These are phyloP conservation scores for Dasyprocta punctata DNA, from an alignment of 2,113 vertebrate species.

Conservation along the genomic window DNA sequence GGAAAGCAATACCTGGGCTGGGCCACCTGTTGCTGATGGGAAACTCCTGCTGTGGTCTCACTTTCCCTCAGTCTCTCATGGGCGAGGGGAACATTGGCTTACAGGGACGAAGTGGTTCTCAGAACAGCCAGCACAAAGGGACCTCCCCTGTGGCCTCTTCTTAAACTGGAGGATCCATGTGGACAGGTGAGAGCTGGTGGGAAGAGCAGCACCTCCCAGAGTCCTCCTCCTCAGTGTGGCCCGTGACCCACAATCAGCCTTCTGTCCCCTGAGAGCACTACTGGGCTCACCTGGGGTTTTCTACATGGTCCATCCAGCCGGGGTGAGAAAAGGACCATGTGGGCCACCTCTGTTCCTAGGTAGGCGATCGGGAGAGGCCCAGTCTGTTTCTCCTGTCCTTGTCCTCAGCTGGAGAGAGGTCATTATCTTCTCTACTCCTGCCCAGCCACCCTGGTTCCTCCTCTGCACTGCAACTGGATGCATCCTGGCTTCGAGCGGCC, in stretches of 20 bases:
- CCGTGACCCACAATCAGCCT: background rate
- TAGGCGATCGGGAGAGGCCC: background rate
- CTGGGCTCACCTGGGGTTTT: background rate
- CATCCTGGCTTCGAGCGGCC: background rate
- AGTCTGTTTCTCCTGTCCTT: background rate
- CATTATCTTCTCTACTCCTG: background rate
- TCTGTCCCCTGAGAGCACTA: background rate
- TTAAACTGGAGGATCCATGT: background rate
- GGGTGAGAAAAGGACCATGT: background rate
- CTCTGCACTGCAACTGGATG: background rate
- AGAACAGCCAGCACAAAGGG: too few species aligned
- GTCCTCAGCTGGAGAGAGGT: background rate
- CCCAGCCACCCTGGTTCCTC: background rate
- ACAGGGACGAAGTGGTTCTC: background rate
- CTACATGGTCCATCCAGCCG: background rate
- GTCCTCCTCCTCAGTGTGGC: too few species aligned
- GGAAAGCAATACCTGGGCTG: rapidly evolving
- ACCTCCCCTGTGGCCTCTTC: background rate
- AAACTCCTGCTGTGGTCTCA: rapidly evolving
- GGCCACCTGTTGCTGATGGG: background rate
- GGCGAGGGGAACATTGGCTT: background rate
- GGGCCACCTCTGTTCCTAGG: background rate
- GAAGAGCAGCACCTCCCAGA: background rate
- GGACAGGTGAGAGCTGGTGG: background rate
- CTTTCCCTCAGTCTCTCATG: background rate